Percentiles rank a stretch among this genome's conserved stretches.
Conservation (phyloP, 2,888 invertebrate genomes). For the Biston betularia region DNA sequence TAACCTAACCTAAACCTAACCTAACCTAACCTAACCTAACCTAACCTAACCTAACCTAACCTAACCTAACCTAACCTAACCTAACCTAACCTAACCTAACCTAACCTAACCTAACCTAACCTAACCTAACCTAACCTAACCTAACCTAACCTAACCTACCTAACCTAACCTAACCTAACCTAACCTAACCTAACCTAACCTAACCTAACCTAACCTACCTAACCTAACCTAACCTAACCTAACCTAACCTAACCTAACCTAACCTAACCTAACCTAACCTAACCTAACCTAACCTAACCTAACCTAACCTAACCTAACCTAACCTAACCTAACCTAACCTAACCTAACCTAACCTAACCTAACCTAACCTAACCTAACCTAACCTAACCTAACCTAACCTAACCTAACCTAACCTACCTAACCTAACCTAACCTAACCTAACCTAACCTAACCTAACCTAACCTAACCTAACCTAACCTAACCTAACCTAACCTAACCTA, state of each 20-base stretch:
- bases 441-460: too few species aligned
- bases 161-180: not conserved
- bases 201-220: conserved; percentile 5
- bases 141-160: too few species aligned
- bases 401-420: conserved; percentile 12
- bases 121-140: too few species aligned
- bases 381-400: conserved; percentile 5
- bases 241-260: conserved; percentile 5
- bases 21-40: conserved; percentile 24
- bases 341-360: conserved; percentile 5
- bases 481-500: too few species aligned
- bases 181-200: conserved; percentile 5
- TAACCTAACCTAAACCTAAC: conserved; percentile 7
- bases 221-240: conserved; percentile 5
- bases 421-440: too few species aligned
- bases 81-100: not conserved
- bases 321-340: conserved; percentile 5
- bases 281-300: conserved; percentile 5
- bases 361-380: conserved; percentile 5
- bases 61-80: conserved; percentile 1
- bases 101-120: too few species aligned
- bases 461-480: too few species aligned
- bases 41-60: not conserved
- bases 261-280: conserved; percentile 5
- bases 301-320: conserved; percentile 5